Conservation (phyloP, 2,888 invertebrate genomes). For the Myathropa florea region DNA sequence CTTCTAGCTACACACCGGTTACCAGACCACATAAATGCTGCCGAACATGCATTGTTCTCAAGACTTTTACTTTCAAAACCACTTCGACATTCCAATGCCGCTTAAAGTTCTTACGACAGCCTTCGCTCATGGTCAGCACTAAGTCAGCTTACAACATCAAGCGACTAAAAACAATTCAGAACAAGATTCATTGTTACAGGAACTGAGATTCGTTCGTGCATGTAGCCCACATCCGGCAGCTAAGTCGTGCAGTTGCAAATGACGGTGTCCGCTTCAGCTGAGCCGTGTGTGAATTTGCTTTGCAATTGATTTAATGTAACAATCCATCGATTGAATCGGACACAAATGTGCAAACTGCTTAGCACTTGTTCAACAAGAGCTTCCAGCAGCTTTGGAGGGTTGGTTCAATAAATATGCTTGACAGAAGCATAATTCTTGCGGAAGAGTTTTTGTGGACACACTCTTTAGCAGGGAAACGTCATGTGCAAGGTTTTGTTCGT, state of each 20-base stretch:
- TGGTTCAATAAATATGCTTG: too few relatives aligned
- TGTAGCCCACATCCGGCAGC: constrained; percentile 4
- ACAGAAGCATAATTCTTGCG: too few relatives aligned
- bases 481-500: too few relatives aligned
- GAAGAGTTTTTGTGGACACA: too few relatives aligned
- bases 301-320: constrained; percentile 6
- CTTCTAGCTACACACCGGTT: neutral
- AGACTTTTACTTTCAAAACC: neutral
- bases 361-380: neutral
- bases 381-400: too few relatives aligned
- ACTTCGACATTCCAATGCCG: neutral
- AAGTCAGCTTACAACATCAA: neutral
- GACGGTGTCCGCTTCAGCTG: neutral
- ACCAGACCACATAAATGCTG: neutral
- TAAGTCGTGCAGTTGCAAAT: constrained; percentile 24
- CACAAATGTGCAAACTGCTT: neutral
- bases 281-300: neutral
- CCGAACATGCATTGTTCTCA: neutral
- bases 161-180: neutral
- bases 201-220: neutral
- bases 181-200: neutral
- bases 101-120: neutral
- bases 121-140: constrained; percentile 2
- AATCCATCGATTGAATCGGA: neutral
- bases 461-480: too few relatives aligned